Conservation (phyloP, 2,797 vertebrate genomes). For the Danio kyathit region DNA sequence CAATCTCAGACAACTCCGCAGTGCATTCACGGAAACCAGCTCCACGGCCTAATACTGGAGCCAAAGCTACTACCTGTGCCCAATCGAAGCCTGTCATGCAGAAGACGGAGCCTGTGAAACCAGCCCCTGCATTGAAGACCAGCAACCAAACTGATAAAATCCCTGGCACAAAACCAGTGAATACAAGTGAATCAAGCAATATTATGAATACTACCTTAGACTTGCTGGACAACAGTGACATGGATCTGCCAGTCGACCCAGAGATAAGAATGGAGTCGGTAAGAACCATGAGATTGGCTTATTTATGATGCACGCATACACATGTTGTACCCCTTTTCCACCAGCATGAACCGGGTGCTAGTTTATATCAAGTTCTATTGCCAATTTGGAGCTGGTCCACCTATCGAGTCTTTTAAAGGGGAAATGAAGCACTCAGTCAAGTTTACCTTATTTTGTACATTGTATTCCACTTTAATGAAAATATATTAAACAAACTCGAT, state of each 20-base stretch:
- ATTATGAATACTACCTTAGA: slow-evolving; percentile 75
- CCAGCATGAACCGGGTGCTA: too few relatives aligned
- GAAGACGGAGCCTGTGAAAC: slow-evolving; percentile 29
- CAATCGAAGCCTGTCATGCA: slow-evolving; percentile 42
- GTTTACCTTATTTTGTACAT: too few relatives aligned
- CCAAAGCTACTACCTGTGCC: slow-evolving; percentile 51
- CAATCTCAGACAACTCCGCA: slow-evolving; percentile 51
- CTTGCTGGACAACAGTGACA: slow-evolving; percentile 72
- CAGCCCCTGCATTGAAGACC: background rate
- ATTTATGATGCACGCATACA: background rate
- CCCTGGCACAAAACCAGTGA: background rate
- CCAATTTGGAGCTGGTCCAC: too few relatives aligned
- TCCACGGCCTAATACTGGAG: background rate
- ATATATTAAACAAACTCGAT: too few relatives aligned
- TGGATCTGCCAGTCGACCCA: slow-evolving; percentile 63
- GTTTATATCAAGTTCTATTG: too few relatives aligned
- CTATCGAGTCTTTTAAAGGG: too few relatives aligned
- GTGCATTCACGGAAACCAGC: slow-evolving; percentile 10
- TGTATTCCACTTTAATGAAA: too few relatives aligned
- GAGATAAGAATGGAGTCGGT: slow-evolving; percentile 74
- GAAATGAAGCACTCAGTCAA: too few relatives aligned
- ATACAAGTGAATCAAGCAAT: slow-evolving; percentile 53
- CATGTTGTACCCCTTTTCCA: background rate
- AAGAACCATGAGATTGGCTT: slow-evolving; percentile 53
- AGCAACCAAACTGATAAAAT: slow-evolving; percentile 24